A percentile compares a stretch with the other conserved stretches of the same genome.
phyloP scores from a whole-genome alignment of 2,888 invertebrate species.

The Molorchus minor region DNA sequence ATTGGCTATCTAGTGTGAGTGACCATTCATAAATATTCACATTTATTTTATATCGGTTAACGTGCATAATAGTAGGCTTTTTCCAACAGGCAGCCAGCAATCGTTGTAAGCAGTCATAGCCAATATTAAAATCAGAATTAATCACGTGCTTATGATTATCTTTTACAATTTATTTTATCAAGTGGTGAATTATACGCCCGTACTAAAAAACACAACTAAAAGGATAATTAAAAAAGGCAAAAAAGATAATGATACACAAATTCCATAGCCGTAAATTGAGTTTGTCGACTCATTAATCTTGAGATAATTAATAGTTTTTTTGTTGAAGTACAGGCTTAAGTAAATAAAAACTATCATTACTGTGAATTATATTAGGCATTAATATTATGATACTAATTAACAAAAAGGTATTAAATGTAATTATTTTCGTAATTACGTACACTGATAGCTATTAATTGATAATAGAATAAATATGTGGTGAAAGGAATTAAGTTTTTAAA shows the following conservation, averaged over 20 bases:
- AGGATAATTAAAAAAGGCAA: slow-evolving; percentile 11
- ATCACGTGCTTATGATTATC: too few species aligned
- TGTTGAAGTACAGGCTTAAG: slow-evolving; percentile 7
- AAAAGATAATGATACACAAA: slow-evolving; percentile 11
- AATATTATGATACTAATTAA: slow-evolving; percentile 16
- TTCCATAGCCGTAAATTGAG: slow-evolving; percentile 14
- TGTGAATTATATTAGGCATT: slow-evolving; percentile 12
- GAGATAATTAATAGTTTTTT: slow-evolving; percentile 22
- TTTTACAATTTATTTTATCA: too few species aligned
- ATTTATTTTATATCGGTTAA: too few species aligned
- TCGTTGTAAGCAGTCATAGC: too few species aligned
- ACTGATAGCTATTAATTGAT: slow-evolving; percentile 12
- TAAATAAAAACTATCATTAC: slow-evolving; percentile 17
- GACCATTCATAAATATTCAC: too few species aligned
- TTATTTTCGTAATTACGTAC: neutral
- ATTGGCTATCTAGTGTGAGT: too few species aligned
- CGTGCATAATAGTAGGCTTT: too few species aligned
- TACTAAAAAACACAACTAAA: neutral
- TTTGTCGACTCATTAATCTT: slow-evolving; percentile 22
- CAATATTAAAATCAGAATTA: too few species aligned
- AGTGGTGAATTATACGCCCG: neutral
- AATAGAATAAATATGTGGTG: too few species aligned
- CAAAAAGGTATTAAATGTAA: slow-evolving; percentile 4
- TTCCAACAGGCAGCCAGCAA: too few species aligned
- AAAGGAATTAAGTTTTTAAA: slow-evolving; percentile 2